Conservation (phyloP, 2,797 vertebrate genomes). For the Cottoperca gobio region DNA sequence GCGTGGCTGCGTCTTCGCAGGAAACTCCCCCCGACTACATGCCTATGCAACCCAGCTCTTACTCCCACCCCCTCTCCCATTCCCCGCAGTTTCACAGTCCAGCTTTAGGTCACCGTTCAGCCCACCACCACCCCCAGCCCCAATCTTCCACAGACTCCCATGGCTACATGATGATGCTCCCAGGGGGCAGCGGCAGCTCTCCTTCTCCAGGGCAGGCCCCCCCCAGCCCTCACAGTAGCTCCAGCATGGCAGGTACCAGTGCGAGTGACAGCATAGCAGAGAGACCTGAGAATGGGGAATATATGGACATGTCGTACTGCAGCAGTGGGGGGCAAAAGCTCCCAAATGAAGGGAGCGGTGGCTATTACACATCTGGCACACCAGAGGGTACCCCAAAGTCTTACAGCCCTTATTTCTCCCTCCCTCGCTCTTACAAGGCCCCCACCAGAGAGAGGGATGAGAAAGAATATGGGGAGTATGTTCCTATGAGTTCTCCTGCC, state of each 20-base stretch:
- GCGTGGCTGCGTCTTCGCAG: slow-evolving; percentile 87
- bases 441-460: slow-evolving; percentile 86
- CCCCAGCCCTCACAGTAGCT: slow-evolving; percentile 71
- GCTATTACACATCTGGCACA: slow-evolving; percentile 82
- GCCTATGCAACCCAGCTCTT: slow-evolving; percentile 94
- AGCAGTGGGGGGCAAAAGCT: slow-evolving; percentile 81
- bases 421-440: slow-evolving; percentile 92
- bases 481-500: slow-evolving; percentile 94
- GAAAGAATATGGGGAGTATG: slow-evolving; percentile 91
- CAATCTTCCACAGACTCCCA: slow-evolving; percentile 86
- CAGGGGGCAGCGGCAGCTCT: slow-evolving; percentile 75
- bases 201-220: slow-evolving; percentile 78
- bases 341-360: slow-evolving; percentile 67
- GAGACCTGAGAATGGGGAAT: slow-evolving; percentile 89
- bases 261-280: slow-evolving; percentile 74
- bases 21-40: slow-evolving; percentile 91
- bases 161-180: slow-evolving; percentile 99
- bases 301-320: slow-evolving; percentile 97
- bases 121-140: slow-evolving; percentile 81
- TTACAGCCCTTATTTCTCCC: slow-evolving; percentile 94
- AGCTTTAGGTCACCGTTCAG: slow-evolving; percentile 50
- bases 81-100: slow-evolving; percentile 84
- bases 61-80: slow-evolving; percentile 77
- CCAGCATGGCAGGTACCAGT: slow-evolving; percentile 46
- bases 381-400: slow-evolving; percentile 86